Evolutionary conservation across 2,888 invertebrate species (phyloP), one percentile per base, ranked within the genome.

Genomic region (Andrena trimmerana): DNA sequence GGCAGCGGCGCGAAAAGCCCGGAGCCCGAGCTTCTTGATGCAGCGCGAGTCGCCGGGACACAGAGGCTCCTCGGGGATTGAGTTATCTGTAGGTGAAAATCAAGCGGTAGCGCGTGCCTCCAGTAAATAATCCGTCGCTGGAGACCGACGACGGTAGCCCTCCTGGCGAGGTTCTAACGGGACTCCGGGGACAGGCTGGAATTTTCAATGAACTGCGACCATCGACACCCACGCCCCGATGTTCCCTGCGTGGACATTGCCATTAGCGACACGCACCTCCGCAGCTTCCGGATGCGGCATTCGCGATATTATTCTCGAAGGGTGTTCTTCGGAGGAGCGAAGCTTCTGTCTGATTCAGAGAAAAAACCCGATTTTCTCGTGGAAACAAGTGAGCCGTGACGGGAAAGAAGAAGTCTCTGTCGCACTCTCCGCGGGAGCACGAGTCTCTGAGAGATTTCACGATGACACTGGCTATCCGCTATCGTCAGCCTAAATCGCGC

Each of bases 151-250:
- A 78, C 81, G 80, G 83, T 84, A 86, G 87, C 86, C 88, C 87
- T 84, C 87, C 86, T 83, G 78, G 86, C 67, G 87, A 59, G 87
- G 69, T 65, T 87, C 81, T 88, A 88, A 88, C 88, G 88, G 88
- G 69, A 88, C 57, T 62, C 73, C 62, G 73, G 73, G 81, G 81
- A 88, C 88, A 84, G 73, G 60, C 65, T 84, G 86, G 88, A 88
- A 88, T 88, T 88, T 88, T 88, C 88, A 88, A 88, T 88, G 87
- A 88, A 83, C 84, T 50, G 88, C 86, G 88, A 88, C 57, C 80
- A 80, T 85, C 86, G 80, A 86, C 88, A 83, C 88, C 88, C 88
- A 88, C 88, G 83, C 85, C 66, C 54, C 68, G 50, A 52, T 66
- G 69, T 68, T 63, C 50, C 33, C 65, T 31, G 73, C 75, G 29